Evolutionary conservation across 2,888 invertebrate genomes (phyloP).

Genomic region (Ernsta delagoae): DNA sequence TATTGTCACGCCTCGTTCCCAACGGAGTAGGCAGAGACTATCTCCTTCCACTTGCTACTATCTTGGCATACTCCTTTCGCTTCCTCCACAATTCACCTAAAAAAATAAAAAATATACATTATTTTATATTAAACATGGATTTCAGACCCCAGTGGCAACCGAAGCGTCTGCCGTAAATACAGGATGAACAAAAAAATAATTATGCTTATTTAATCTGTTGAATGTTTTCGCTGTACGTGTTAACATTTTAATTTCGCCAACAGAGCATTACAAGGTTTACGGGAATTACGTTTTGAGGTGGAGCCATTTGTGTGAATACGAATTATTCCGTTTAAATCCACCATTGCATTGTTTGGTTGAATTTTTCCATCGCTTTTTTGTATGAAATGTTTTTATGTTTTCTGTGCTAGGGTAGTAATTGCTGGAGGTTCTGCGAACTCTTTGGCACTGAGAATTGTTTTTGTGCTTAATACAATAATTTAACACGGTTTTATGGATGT

Average conservation of each 20-base stretch:
- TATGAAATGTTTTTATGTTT: not conserved
- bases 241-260: conserved; percentile 28
- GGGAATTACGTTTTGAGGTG: conserved; percentile 20
- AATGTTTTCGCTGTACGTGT: conserved; percentile 27
- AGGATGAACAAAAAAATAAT: conserved; percentile 18
- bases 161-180: conserved; percentile 18
- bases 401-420: not conserved
- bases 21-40: too few relatives aligned
- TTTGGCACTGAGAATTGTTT: not conserved
- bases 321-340: conserved; percentile 14
- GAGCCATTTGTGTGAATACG: conserved; percentile 23
- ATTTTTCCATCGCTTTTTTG: too few relatives aligned
- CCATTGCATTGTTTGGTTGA: not conserved
- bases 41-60: too few relatives aligned
- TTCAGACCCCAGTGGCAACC: not conserved
- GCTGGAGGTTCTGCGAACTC: not conserved
- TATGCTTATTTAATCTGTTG: conserved; percentile 31
- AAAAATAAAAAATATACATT: too few relatives aligned
- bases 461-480: not conserved
- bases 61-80: too few relatives aligned
- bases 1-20: too few relatives aligned
- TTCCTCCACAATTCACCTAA: too few relatives aligned
- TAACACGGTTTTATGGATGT: too few relatives aligned
- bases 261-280: conserved; percentile 24
- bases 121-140: not conserved